Evolutionary conservation across 2,888 invertebrate genomes (phyloP), one percentile per base, ranked within the genome.

Genomic region (Fabriciana adippe): DNA sequence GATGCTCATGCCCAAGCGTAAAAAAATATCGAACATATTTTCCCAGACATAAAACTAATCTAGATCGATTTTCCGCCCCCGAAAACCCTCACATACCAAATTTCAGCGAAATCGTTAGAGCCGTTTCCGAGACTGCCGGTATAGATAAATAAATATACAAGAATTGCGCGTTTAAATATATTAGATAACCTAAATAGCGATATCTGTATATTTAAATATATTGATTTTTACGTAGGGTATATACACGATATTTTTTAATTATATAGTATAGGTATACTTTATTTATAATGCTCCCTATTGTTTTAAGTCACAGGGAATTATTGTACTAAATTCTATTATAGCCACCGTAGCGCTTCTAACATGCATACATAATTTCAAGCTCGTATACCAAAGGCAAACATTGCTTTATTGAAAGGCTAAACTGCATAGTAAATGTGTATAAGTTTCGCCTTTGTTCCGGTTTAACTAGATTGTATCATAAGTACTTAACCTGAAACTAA

Each of bases 241-340:
- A 11, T 8, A 35, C 11, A 35, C 35, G 15, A 1, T 11, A 16
- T 11, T 14, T 60, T 60, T 50, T 6, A 6, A 60, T 51, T 35
- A 18, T 50, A 18, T 50, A n/a, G 26, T 50, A 6, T 31, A n/a
- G n/a, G n/a, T n/a, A 35, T 50, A 18, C 18, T 2, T 15, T 3
- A 35, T 64, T 55, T n/a, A 16, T 16, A 62, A 55, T 21, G 45
- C 50, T 26, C 31, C 35, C 86, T 72, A 86, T 90, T 89, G 89
- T 90, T 86, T 84, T 80, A 83, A 74, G 74, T 74, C 75, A 74
- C 70, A 69, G 76, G 68, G 81, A 83, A 84, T 83, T 82, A n/a
- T n/a, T n/a, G n/a, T n/a, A 79, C 83, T 79, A 85, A 89, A 88
- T 85, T 86, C 85, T 79, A 87, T 88, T 88, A 86, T 77, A 75